These are phyloP conservation scores for Spheniscus humboldti DNA, from an alignment of 2,797 vertebrate species.

Conservation along the genomic window DNA sequence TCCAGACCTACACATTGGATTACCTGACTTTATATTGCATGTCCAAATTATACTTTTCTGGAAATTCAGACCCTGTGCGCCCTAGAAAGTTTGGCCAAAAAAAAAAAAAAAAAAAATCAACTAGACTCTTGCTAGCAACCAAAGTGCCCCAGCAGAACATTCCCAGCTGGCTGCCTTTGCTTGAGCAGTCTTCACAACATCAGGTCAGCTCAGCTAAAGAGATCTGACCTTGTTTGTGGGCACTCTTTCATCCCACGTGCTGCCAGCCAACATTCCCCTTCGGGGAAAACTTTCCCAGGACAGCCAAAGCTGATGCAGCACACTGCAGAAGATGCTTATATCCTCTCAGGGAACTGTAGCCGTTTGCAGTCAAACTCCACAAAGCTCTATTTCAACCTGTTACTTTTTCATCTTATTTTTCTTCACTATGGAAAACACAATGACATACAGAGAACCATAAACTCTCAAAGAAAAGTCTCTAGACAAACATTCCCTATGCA, in stretches of 20 bases:
- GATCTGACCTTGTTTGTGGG: neutral
- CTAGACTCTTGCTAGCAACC: neutral
- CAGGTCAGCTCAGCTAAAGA: neutral
- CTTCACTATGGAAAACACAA: neutral
- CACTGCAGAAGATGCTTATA: neutral
- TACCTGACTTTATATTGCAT: neutral
- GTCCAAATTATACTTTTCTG: neutral
- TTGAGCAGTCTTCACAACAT: neutral
- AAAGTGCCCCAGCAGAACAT: neutral
- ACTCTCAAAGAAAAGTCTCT: neutral
- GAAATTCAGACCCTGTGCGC: neutral
- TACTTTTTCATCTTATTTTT: neutral
- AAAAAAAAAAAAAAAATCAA: neutral
- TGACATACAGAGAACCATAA: neutral
- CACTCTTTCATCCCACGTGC: fast-evolving
- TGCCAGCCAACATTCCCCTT: neutral
- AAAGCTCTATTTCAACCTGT: neutral
- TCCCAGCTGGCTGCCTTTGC: neutral
- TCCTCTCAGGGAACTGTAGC: neutral
- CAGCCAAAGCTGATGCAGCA: neutral
- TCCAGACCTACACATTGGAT: neutral
- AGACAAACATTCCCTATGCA: neutral
- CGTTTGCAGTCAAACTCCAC: neutral
- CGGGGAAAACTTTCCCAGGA: neutral
- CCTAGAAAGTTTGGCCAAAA: neutral